phyloP scores from a whole-genome alignment of 2,113 vertebrate genomes.

The Cairina moschata region DNA sequence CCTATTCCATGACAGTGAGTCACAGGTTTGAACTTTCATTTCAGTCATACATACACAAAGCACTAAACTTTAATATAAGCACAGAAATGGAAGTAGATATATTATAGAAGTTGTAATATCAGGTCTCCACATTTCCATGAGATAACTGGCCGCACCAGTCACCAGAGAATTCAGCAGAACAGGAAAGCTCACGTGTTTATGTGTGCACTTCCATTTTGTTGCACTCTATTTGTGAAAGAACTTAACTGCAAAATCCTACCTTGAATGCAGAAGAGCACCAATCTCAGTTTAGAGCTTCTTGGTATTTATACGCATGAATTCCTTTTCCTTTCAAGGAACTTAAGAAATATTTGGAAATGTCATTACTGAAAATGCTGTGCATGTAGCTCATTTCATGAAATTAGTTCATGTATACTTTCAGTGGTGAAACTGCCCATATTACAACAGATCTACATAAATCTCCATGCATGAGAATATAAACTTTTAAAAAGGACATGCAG shows the following conservation, averaged over 20 bases:
- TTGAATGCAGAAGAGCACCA: not conserved
- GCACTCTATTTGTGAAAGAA: not conserved
- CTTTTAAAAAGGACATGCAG: not conserved
- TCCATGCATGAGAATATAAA: not conserved
- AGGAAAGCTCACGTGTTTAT: rapidly evolving
- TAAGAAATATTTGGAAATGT: constrained; percentile 25
- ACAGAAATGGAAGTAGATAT: constrained; percentile 59
- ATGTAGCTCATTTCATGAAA: not conserved
- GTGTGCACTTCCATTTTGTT: not conserved
- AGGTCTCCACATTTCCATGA: constrained; percentile 23
- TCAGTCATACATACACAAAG: constrained; percentile 38
- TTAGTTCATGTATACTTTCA: not conserved
- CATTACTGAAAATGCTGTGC: constrained; percentile 15
- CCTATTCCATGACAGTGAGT: constrained; percentile 72
- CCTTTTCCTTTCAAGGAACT: constrained; percentile 50
- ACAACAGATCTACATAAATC: not conserved
- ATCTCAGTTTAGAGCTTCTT: not conserved
- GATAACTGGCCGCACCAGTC: not conserved
- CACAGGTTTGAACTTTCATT: constrained; percentile 74
- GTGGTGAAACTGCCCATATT: not conserved
- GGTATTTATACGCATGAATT: constrained; percentile 14
- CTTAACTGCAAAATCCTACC: constrained; percentile 9
- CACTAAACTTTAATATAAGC: constrained; percentile 71
- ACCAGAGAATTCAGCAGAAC: not conserved
- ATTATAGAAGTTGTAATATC: constrained; percentile 39